phyloP scores from a whole-genome alignment of 2,888 invertebrate genomes.

The Zelleria hepariella region DNA sequence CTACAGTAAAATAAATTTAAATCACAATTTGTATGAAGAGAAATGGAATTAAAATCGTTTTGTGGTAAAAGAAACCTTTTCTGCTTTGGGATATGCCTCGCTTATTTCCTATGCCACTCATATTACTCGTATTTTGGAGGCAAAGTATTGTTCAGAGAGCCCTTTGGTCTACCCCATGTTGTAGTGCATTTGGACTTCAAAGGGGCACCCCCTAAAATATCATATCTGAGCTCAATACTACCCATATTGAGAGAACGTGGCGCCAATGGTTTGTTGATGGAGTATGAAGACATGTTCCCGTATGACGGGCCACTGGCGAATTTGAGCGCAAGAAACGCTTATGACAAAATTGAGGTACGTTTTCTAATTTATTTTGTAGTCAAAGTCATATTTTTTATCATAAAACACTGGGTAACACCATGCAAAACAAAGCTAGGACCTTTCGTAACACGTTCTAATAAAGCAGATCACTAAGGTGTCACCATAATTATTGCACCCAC shows the following conservation, averaged over 20 bases:
- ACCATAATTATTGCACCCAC: too few species aligned
- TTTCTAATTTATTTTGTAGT: conserved; percentile 6
- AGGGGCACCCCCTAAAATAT: conserved; percentile 82
- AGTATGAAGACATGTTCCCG: conserved; percentile 93
- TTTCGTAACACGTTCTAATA: too few species aligned
- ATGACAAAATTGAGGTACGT: conserved; percentile 56
- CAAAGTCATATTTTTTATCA: too few species aligned
- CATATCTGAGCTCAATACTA: conserved; percentile 74
- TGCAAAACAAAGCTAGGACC: too few species aligned
- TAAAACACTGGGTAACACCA: too few species aligned
- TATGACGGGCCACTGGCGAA: conserved; percentile 73
- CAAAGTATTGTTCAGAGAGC: not conserved
- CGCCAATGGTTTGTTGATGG: conserved; percentile 84
- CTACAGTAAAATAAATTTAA: too few species aligned
- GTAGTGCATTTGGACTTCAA: conserved; percentile 31
- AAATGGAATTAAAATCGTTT: too few species aligned
- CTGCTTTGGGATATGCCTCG: too few species aligned
- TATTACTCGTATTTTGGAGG: not conserved
- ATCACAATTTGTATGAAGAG: too few species aligned
- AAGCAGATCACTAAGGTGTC: too few species aligned
- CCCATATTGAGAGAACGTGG: conserved; percentile 74
- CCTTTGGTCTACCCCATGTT: not conserved
- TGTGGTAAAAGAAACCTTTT: too few species aligned
- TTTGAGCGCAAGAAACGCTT: conserved; percentile 76
- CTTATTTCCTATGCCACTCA: too few species aligned